Percentiles rank a stretch among this genome's conserved stretches.
phyloP scores from a whole-genome alignment of 2,113 vertebrate species.

The Corythoichthys intestinalis region DNA sequence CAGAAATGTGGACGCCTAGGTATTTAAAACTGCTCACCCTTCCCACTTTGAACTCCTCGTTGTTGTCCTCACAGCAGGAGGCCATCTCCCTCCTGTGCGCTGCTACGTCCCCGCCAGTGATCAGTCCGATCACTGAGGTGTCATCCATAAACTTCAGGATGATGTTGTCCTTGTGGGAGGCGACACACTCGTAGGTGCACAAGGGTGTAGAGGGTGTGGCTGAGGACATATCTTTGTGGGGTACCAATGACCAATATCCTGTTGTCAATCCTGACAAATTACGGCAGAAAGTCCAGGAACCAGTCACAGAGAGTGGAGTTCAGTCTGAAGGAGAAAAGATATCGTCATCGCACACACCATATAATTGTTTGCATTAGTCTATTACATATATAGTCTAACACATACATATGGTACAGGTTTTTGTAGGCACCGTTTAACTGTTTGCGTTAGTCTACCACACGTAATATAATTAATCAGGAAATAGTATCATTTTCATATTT shows the following conservation, averaged over 20 bases:
- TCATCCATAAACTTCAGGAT: background rate
- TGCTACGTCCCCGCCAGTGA: background rate
- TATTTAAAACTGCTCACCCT: background rate
- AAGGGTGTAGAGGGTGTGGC: conserved; percentile 1
- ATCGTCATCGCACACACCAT: too few species aligned
- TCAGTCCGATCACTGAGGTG: background rate
- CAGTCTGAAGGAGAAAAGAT: too few species aligned
- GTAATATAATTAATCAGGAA: too few species aligned
- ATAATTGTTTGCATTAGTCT: too few species aligned
- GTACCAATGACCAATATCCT: conserved; percentile 3
- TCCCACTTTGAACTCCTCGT: background rate
- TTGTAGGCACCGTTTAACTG: too few species aligned
- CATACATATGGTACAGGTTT: too few species aligned
- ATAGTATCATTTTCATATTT: too few species aligned
- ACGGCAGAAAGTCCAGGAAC: background rate
- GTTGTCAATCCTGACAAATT: conserved; percentile 5
- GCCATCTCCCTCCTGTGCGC: background rate
- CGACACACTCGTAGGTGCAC: background rate
- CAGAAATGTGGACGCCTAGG: background rate
- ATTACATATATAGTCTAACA: too few species aligned
- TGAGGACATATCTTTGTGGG: conserved; percentile 8
- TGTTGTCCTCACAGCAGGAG: background rate
- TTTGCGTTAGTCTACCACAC: too few species aligned
- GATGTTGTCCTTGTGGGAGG: background rate
- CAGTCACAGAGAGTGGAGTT: conserved; percentile 1